A percentile compares a stretch with the other conserved stretches of the same genome.
Conservation (phyloP, 2,797 vertebrate species). For the Smutsia temminckii region DNA sequence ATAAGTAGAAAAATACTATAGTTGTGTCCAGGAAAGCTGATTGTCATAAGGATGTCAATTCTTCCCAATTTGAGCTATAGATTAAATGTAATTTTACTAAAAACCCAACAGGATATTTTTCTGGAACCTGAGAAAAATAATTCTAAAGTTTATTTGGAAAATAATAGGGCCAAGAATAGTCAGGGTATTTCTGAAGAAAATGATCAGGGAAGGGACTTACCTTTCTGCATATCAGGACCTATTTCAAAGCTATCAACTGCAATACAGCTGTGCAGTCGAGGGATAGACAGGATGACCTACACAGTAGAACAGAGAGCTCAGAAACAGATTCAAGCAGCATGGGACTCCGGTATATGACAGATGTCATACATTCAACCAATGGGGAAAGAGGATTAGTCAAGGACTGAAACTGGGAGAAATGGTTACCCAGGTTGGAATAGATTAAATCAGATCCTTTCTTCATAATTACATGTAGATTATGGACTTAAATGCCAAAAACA, state of each 20-base stretch:
- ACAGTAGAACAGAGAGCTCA: not conserved
- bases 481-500: not conserved
- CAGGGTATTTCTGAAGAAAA: not conserved
- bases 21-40: not conserved
- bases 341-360: not conserved
- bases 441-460: not conserved
- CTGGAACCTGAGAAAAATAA: not conserved
- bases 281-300: not conserved
- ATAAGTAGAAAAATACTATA: not conserved
- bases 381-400: not conserved
- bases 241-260: not conserved
- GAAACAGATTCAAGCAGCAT: not conserved
- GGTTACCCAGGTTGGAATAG: not conserved
- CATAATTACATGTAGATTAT: not conserved
- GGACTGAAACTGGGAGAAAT: not conserved
- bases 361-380: not conserved
- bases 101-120: not conserved
- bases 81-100: not conserved
- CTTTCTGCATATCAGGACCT: not conserved
- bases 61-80: not conserved
- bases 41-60: not conserved
- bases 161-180: not conserved
- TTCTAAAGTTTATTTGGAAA: constrained; percentile 37
- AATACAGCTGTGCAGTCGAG: no score
- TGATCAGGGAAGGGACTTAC: not conserved